Evolutionary conservation across 2,113 vertebrate genomes (phyloP), one percentile per base, ranked within the genome.

Genomic region (Nothocercus nigrocapillus): DNA sequence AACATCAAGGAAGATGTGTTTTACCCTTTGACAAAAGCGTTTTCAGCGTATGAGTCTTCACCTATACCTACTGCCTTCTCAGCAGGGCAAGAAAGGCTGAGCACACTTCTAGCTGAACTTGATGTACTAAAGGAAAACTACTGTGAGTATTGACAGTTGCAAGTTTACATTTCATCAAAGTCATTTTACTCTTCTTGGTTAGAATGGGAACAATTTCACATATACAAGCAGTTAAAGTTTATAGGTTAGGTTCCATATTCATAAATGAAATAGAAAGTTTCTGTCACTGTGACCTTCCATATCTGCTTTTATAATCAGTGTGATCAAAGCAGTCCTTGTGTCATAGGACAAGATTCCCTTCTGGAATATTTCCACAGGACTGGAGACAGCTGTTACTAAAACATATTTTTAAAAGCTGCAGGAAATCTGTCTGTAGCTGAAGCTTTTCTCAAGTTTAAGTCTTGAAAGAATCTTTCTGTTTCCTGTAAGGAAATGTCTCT

Each of bases 351-450:
- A 49, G 87, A 94, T 89, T 95, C 95, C 89, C 89, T 95, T 95
- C 95, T 97, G 94, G 93, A 95, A 67, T 87, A 95, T 92, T 95
- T 96, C 93, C 84, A 91, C 59, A 54, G 72, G 83, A 94, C 67
- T 94, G 83, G 44, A 97, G 89, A 87, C 96, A 97, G 94, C 96
- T 95, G 94, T 92, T 96, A 82, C 81, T 56, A 84, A 94, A 96
- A 73, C 32, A 25, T 82, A 79, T 85, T 95, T 94, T 88, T 28
- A 91, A 94, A 95, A 88, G 63, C 87, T 94, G 44, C 84, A 80
- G 91, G 82, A 95, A 95, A 92, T 89, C 63, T 91, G 58, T 82
- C 58, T 87, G 77, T 82, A 95, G 53, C 63, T 89, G 75, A 88
- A 76, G 49, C 18, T 94, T 95, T 94, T 74, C 89, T 75, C 75